phyloP scores from a whole-genome alignment of 1,140 invertebrate genomes.

The Meloidogyne hapla region DNA sequence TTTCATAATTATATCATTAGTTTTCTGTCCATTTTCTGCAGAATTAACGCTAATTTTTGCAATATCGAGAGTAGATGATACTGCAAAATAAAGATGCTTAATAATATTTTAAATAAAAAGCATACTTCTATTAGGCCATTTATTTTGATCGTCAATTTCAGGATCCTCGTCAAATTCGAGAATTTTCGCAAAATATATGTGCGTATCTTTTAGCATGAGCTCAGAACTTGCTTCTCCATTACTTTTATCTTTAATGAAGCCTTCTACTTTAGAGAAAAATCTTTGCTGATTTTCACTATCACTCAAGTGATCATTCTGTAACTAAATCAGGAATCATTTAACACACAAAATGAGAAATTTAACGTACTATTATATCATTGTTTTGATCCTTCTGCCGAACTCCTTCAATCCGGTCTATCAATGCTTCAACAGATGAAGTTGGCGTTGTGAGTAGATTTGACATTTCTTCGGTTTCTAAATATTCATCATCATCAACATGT shows the following conservation, averaged over 20 bases:
- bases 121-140: neutral
- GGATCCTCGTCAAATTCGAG: slow-evolving; percentile 15
- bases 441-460: neutral
- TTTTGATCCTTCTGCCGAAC: neutral
- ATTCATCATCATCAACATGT: neutral
- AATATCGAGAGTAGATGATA: neutral
- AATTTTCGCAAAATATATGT: slow-evolving; percentile 21
- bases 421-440: neutral
- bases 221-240: neutral
- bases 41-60: neutral
- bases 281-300: neutral
- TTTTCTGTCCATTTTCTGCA: neutral
- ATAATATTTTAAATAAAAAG: neutral
- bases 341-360: too few relatives aligned
- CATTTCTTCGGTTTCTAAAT: neutral
- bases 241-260: neutral
- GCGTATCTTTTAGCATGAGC: neutral
- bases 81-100: too few relatives aligned
- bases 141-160: neutral
- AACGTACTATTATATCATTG: neutral
- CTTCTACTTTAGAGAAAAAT: neutral
- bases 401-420: neutral
- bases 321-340: too few relatives aligned
- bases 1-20: neutral
- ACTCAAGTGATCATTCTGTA: too few relatives aligned